Percentiles rank a stretch among this genome's conserved stretches.
Evolutionary conservation across 2,797 vertebrate species (phyloP).

Genomic region (Eleutherodactylus coqui): DNA sequence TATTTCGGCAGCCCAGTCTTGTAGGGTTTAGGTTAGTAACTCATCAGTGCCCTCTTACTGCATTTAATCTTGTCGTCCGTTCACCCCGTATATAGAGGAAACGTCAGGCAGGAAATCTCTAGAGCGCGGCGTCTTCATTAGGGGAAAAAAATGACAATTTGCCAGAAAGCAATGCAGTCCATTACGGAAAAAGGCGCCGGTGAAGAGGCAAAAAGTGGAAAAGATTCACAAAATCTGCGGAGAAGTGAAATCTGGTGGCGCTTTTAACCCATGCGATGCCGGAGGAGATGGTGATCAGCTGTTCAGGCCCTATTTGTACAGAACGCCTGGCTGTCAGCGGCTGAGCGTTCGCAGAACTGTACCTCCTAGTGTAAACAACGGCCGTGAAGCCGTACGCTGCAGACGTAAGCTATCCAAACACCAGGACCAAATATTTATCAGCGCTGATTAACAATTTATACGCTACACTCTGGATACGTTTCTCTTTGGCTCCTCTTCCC

Average conservation of each 20-base stretch:
- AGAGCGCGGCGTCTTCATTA: conserved; percentile 58
- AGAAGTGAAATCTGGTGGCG: background rate
- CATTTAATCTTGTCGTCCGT: background rate
- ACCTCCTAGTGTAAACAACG: conserved; percentile 48
- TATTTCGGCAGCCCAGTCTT: background rate
- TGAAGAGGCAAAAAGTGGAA: conserved; percentile 18
- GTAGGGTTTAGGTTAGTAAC: background rate
- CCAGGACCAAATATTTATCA: conserved; percentile 56
- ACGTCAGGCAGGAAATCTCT: conserved; percentile 14
- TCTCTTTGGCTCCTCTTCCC: background rate
- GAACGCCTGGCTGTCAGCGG: background rate
- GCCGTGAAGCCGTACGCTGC: background rate
- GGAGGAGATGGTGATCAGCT: background rate
- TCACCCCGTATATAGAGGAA: conserved; percentile 25
- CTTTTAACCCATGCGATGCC: background rate
- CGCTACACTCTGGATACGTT: conserved; percentile 26
- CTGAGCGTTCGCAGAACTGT: conserved; percentile 43
- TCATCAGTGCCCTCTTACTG: background rate
- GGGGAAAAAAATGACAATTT: conserved; percentile 53
- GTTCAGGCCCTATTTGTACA: conserved; percentile 16
- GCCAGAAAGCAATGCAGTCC: conserved; percentile 53
- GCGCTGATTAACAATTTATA: conserved; percentile 49
- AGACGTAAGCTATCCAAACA: conserved; percentile 58
- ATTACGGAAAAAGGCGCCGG: conserved; percentile 43
- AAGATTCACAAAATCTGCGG: conserved; percentile 13